Percentiles rank a stretch among this genome's conserved stretches.
phyloP scores from a whole-genome alignment of 2,113 vertebrate species.

The Anarhynchus alexandrinus region DNA sequence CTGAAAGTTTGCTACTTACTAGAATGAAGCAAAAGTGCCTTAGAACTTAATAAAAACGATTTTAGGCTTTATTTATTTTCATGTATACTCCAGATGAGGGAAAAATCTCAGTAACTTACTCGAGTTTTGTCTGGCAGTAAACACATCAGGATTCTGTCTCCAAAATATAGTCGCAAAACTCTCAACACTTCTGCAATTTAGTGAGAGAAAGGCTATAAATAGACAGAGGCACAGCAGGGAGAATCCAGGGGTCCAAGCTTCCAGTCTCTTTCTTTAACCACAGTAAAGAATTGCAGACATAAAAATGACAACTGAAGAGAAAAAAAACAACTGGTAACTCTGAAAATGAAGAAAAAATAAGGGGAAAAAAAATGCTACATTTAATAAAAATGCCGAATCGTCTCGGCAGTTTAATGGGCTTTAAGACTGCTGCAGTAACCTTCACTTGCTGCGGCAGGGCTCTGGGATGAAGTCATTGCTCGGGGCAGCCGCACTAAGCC shows the following conservation, averaged over 20 bases:
- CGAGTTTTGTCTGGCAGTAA: background rate
- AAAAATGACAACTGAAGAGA: background rate
- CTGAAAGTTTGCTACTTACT: background rate
- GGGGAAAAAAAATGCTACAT: background rate
- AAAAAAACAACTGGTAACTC: background rate
- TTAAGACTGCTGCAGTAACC: slow-evolving; percentile 4
- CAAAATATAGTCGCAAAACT: slow-evolving; percentile 16
- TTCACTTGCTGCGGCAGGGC: background rate
- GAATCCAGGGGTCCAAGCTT: background rate
- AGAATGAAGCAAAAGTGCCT: background rate
- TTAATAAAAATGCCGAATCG: background rate
- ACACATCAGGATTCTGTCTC: background rate
- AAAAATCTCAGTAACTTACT: background rate
- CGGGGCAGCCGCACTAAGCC: no score
- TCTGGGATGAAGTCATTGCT: background rate
- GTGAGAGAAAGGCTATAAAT: slow-evolving; percentile 42
- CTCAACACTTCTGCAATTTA: slow-evolving; percentile 9
- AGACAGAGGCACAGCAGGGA: slow-evolving; percentile 32
- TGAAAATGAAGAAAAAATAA: background rate
- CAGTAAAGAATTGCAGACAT: background rate
- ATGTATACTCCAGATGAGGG: background rate
- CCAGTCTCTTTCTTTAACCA: background rate
- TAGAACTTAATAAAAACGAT: background rate
- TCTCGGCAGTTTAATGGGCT: background rate
- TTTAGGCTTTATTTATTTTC: background rate